Percentiles rank a stretch among this genome's conserved stretches.
These are phyloP conservation scores for Synanthedon formicaeformis DNA, from an alignment of 2,888 invertebrate genomes.

Conservation along the genomic window DNA sequence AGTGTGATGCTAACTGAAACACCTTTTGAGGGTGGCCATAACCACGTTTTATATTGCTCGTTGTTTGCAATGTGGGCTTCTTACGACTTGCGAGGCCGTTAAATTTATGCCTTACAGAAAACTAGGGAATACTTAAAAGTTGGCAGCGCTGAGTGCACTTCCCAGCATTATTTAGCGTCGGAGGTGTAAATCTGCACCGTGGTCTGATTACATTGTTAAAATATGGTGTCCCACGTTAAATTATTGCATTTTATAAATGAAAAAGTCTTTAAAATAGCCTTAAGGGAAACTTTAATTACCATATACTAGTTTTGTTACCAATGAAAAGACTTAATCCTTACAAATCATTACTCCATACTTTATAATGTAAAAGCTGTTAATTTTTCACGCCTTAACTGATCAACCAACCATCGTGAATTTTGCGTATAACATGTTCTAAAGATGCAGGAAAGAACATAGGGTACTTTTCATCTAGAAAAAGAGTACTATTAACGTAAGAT, in stretches of 20 bases:
- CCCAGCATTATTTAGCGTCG: constrained; percentile 3
- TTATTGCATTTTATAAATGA: not conserved
- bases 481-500: too few species aligned
- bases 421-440: too few species aligned
- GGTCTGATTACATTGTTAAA: not conserved
- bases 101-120: constrained; percentile 28
- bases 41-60: constrained; percentile 26
- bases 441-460: too few species aligned
- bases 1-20: constrained; percentile 20
- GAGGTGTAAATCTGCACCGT: not conserved
- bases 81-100: constrained; percentile 25
- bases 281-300: too few species aligned
- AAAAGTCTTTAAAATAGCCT: too few species aligned
- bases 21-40: constrained; percentile 16
- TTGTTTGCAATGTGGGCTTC: constrained; percentile 21
- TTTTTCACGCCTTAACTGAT: too few species aligned
- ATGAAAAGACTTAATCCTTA: too few species aligned
- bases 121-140: constrained; percentile 17
- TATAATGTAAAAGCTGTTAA: too few species aligned
- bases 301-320: too few species aligned
- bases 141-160: constrained; percentile 17
- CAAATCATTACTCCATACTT: too few species aligned
- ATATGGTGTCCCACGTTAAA: not conserved
- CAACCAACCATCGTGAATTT: too few species aligned
- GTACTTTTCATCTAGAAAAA: too few species aligned